These are phyloP conservation scores for Halichoerus grypus DNA, from an alignment of 2,113 vertebrate species.

Conservation along the genomic window DNA sequence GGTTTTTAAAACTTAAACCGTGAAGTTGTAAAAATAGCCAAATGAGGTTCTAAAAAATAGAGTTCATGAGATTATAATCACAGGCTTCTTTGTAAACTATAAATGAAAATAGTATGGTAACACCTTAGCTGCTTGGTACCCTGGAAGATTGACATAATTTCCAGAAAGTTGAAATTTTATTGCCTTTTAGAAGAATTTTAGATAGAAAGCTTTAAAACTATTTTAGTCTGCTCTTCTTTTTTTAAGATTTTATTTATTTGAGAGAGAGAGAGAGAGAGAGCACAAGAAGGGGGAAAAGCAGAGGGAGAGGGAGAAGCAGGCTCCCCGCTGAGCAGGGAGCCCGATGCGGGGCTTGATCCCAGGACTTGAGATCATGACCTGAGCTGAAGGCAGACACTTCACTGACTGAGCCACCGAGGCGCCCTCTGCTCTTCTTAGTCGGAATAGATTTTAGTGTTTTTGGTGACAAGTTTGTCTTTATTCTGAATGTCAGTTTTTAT, in stretches of 20 bases:
- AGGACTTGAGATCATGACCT: too few relatives aligned
- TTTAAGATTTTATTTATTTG: too few relatives aligned
- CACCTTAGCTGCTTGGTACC: not conserved
- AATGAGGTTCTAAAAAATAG: not conserved
- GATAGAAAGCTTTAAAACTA: not conserved
- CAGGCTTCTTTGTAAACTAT: not conserved
- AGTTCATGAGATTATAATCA: not conserved
- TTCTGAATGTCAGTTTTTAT: not conserved
- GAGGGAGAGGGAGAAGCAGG: not conserved
- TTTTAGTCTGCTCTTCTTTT: not conserved
- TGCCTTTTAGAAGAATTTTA: not conserved
- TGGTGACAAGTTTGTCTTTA: not conserved
- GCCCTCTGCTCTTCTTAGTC: not conserved
- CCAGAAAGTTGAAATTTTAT: not conserved
- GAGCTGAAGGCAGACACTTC: too few relatives aligned
- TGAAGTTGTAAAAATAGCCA: not conserved
- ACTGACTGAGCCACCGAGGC: not conserved
- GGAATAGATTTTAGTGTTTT: not conserved
- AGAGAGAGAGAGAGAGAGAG: too few relatives aligned
- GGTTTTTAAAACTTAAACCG: not conserved
- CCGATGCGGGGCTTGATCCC: too few relatives aligned
- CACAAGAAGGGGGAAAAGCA: too few relatives aligned
- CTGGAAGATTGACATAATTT: not conserved
- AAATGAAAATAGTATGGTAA: not conserved
- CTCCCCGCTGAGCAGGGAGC: too few relatives aligned